Percentiles rank a stretch among this genome's conserved stretches.
phyloP scores from a whole-genome alignment of 2,797 vertebrate genomes.

The Falco naumanni region DNA sequence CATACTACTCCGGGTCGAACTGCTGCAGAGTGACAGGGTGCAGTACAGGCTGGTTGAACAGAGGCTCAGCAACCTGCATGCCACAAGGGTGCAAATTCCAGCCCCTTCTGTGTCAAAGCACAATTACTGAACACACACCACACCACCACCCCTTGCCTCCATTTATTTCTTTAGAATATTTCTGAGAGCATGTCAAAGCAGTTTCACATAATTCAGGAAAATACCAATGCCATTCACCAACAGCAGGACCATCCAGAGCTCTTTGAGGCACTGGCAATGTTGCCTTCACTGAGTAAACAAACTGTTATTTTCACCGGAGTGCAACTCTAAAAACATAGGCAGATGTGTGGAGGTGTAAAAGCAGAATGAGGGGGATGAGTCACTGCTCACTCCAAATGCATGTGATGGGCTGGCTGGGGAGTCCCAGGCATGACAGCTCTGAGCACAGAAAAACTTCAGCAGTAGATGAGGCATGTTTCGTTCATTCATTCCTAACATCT shows the following conservation, averaged over 20 bases:
- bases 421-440: neutral
- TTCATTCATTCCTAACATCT: neutral
- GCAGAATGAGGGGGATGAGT: neutral
- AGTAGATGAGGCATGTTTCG: neutral
- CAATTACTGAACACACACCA: neutral
- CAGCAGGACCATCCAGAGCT: neutral
- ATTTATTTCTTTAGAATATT: neutral
- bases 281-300: neutral
- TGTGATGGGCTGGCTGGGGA: fast-evolving
- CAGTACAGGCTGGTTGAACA: neutral
- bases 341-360: conserved; percentile 8
- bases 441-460: neutral
- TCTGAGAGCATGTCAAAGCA: neutral
- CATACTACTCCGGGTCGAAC: neutral
- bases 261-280: neutral
- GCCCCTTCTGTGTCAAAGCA: neutral
- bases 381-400: neutral
- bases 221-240: neutral
- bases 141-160: neutral
- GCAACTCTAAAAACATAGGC: neutral
- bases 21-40: neutral
- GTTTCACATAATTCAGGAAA: neutral
- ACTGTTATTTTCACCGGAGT: neutral
- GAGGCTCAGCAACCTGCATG: neutral
- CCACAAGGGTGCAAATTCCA: neutral